A percentile compares a stretch with the other conserved stretches of the same genome.
phyloP scores from a whole-genome alignment of 35 echinoderm and acorn worm species.

The Apostichopus japonicus region DNA sequence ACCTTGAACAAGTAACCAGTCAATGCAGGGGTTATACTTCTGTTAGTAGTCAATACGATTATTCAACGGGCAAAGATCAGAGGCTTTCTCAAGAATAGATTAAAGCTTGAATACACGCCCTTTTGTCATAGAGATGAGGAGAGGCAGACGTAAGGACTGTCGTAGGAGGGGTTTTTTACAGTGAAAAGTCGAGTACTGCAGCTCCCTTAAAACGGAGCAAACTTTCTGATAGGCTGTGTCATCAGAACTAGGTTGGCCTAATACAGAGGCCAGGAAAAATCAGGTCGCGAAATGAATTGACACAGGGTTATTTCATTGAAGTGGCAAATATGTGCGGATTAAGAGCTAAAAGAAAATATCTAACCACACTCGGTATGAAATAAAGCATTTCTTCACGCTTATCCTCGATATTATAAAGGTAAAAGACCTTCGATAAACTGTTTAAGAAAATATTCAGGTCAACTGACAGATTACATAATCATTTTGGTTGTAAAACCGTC shows the following conservation, averaged over 20 bases:
- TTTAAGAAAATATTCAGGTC: too few species aligned
- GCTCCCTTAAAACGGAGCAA: too few species aligned
- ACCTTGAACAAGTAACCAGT: slow-evolving; percentile 26
- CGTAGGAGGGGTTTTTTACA: background rate
- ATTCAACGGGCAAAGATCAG: too few species aligned
- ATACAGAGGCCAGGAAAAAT: background rate
- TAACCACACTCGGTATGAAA: too few species aligned
- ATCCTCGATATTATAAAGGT: too few species aligned
- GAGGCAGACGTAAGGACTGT: background rate
- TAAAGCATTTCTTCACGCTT: too few species aligned
- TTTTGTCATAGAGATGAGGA: slow-evolving; percentile 29
- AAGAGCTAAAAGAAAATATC: background rate
- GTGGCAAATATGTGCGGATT: background rate
- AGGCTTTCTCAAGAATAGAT: background rate
- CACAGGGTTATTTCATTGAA: background rate
- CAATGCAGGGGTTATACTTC: background rate
- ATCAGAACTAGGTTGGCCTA: background rate
- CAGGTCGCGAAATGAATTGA: slow-evolving; percentile 4
- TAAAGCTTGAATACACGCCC: background rate
- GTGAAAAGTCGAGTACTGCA: background rate
- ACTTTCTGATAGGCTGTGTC: background rate
- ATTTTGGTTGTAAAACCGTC: too few species aligned
- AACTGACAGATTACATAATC: too few species aligned
- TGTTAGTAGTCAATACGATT: background rate
- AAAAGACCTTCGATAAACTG: too few species aligned